Base-by-base conservation (phyloP, 23 tunicate genomes). In the Phallusia fumigata region DNA sequence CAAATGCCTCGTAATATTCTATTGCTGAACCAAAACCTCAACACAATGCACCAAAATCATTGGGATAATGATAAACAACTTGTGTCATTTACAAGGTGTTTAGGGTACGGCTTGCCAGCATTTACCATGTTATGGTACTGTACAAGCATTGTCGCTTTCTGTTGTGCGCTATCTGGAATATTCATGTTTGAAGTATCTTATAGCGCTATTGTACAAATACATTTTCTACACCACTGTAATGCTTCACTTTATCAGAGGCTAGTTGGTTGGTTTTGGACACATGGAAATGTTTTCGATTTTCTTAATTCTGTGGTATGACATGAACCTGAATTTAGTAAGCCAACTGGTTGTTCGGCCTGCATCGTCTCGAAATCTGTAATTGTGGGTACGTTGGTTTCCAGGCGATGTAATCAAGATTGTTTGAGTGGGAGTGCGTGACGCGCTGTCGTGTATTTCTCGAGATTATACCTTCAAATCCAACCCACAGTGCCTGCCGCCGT, bases 161-260 rank as follows among this genome's bases (percentile, higher is more conserved):
- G 69, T 58, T 13, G 26, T 58, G 69, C 16, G 28, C 69, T 58
- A 21, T 58, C 26, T 58, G 69, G 28, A 21, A 22, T 58, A 24
- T 22, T 58, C 69, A 1, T 22, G 15, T 58, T 58, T 58, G 16
- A 58, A 58, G 69, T 58, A 16, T 58, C 69, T 16, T 58, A 58
- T 21, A 58, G 26, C 69, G 69, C 16, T 58, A 22, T 58, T 58
- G 69, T 58, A 58, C 69, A 58, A 58, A 58, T 58, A 58, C 69
- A 58, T 58, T 58, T 58, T 58, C 69, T 58, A 58, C 69, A 58
- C 69, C 69, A 58, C 69, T 58, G 69, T 58, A 58, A 58, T 58
- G 26, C 28, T 58, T 58, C 26, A 58, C 3, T 40, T 21, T 58
- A 58, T 58, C 3, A 13, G 8, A 58, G 69, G 69, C 26, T 21